Base-by-base conservation (phyloP, 2,797 vertebrate species). In the Sebastolobus altivelis region DNA sequence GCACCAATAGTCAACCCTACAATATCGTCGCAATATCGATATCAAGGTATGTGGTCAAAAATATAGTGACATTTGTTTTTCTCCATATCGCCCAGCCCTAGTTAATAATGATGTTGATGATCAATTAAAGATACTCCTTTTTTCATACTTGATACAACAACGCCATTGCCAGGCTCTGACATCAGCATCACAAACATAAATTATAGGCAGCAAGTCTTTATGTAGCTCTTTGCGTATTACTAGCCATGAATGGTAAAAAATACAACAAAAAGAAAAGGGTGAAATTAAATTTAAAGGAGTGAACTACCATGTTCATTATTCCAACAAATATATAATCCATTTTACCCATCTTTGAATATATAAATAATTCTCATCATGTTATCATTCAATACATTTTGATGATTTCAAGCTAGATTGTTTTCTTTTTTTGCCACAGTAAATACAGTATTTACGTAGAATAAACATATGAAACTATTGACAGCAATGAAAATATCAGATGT, bases 11-110 rank as follows among this genome's bases (percentile, higher is more conserved):
- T 49, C 46, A 49, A 49, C 8, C 46, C 0, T 49, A 49, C 18
- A 49, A 49, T 49, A 0, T 49, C 18, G 18, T 49, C 46, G 20
- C 3, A 49, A 49, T 49, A 49, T 49, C 18, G 8, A 20, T 49
- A 20, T 49, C 18, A 49, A 18, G 6, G 16, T 46, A 46, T 46
- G 43, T 46, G 0, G 0, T 46, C 0, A 46, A 46, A 46, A 49
- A 49, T 46, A 49, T 20, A 8, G 46, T 20, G 8, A 49, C 8
- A 49, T 49, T 49, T 3, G 43, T 20, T 49, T 49, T 49, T 20
- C 46, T 49, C 16, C 18, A 49, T 9, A 49, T 20, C 46, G 16
- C 43, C 43, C 43, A 46, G 43, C 16, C 18, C 43, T 0, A n/a
- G 49, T 52, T 52, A 52, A 3, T 10, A 52, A 52, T 2, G 49